Base-by-base conservation (phyloP, 2,888 invertebrate species). In the Xestia ashworthii region DNA sequence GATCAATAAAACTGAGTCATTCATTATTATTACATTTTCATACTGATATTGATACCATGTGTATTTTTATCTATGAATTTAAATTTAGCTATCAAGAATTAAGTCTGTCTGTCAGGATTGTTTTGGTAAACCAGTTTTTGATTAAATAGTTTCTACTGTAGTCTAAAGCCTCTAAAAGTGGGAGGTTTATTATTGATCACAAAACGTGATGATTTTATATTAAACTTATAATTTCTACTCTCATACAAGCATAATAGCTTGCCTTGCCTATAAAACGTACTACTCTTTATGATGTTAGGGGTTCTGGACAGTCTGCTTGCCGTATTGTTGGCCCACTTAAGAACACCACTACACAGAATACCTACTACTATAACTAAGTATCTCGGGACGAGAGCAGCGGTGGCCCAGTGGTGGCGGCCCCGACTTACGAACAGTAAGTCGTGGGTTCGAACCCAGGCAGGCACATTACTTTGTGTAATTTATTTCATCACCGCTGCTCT, bases 41-140 rank as follows among this genome's bases (percentile, higher is more conserved):
- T 32, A 66, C 38, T 44, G 53, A 71, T 71, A 78, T 64, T 68
- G 32, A 67, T 78, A 48, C 46, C 69, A 62, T 62, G 58, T 66
- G 53, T 70, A 60, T 62, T 38, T 78, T 79, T 78, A 83, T 78
- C 67, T 67, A 38, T 64, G 14, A 62, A 55, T 71, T 38, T 55
- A 78, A 4, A 44, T 44, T 62, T 46, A 46, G 50, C 44, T 68
- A 46, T 58, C 72, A n/a, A 68, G 19, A 66, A 46, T 50, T 22
- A 58, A 44, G 32, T 48, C 19, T n/a, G 32, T 41, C 12, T n/a
- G 32, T 32, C 14, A n/a, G 50, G n/a, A 38, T 64, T 6, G 12
- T 44, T 65, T 44, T 14, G n/a, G 44, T 65, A n/a, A 65, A n/a
- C 14, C 8, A 41, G 64, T n/a, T 64, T 14, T 8, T 1, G 41